Percentiles rank a stretch among this genome's conserved stretches.
phyloP scores from a whole-genome alignment of 2,113 vertebrate genomes.

The Ceyx margarethae region DNA sequence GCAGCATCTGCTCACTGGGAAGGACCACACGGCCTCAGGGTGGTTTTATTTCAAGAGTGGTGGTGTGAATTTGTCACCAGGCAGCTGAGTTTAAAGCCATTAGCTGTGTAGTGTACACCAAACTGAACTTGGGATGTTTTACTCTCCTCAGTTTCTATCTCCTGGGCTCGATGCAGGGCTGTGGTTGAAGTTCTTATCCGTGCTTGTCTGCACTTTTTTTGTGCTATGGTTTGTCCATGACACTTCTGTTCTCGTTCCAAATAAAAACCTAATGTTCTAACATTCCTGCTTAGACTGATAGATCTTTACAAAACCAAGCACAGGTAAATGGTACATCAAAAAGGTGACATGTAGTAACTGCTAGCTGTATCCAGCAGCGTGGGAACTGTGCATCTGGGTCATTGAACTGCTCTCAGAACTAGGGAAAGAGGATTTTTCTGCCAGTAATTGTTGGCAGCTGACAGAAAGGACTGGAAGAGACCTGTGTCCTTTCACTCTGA shows the following conservation, averaged over 20 bases:
- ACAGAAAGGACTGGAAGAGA: neutral
- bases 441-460: neutral
- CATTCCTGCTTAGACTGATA: neutral
- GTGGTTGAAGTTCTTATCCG: neutral
- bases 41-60: neutral
- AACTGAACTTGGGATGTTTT: neutral
- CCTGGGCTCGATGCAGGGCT: neutral
- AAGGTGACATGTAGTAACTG: neutral
- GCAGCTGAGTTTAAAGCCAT: neutral
- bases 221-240: neutral
- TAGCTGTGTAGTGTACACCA: rapidly evolving
- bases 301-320: neutral
- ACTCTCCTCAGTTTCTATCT: neutral
- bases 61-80: neutral
- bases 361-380: neutral
- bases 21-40: rapidly evolving
- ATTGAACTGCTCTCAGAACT: neutral
- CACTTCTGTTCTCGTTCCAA: neutral
- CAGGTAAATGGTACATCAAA: neutral
- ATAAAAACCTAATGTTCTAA: neutral
- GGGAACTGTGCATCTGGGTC: neutral
- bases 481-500: neutral
- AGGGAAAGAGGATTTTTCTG: neutral
- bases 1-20: neutral
- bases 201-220: neutral